Percentiles rank a stretch among this genome's conserved stretches.
Conservation (phyloP, 2,113 vertebrate species). For the Diadophis punctatus region DNA sequence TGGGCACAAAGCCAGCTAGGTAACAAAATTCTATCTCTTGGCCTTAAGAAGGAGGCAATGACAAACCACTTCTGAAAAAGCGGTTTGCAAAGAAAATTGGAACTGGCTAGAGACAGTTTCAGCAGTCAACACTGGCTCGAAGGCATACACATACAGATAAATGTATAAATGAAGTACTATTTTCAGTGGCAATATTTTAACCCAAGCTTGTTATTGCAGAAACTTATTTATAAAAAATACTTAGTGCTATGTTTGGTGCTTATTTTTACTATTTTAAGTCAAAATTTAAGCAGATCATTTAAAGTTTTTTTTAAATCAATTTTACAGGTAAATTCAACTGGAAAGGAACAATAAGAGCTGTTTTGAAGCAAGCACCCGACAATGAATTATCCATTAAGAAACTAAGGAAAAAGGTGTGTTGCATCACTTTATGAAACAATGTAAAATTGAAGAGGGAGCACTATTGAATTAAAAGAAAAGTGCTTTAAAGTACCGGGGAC, state of each 20-base stretch:
- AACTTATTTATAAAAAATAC: not conserved
- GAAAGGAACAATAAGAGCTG: conserved; percentile 91
- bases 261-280: not conserved
- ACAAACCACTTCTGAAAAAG: not conserved
- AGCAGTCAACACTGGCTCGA: not conserved
- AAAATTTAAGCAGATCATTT: not conserved
- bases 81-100: not conserved
- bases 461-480: not conserved
- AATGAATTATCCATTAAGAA: conserved; percentile 89
- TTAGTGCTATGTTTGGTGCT: too few relatives aligned
- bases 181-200: not conserved
- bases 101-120: not conserved
- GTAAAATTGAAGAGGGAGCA: not conserved
- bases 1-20: not conserved
- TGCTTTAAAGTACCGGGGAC: not conserved
- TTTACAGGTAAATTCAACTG: conserved; percentile 92
- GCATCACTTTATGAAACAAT: not conserved
- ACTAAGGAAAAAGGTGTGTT: conserved; percentile 88
- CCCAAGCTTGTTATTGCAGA: not conserved
- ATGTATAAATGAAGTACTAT: not conserved
- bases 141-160: not conserved
- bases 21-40: not conserved
- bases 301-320: not conserved
- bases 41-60: not conserved
- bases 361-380: conserved; percentile 81